Conservation (phyloP, 1,140 invertebrate genomes). For the Ephestia elutella region DNA sequence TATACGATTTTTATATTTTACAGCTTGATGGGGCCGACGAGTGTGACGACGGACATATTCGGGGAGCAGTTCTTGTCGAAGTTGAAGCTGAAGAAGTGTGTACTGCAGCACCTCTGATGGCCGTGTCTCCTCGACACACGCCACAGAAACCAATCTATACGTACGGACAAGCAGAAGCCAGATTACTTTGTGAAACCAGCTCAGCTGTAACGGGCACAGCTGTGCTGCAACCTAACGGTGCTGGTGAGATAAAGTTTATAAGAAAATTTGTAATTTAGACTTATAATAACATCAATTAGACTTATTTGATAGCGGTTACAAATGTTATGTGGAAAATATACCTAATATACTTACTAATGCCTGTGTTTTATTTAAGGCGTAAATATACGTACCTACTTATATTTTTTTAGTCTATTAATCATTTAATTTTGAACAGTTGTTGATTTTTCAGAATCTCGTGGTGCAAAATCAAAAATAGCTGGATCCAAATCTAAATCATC, state of each 20-base stretch:
- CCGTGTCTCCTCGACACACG: slow-evolving; percentile 75
- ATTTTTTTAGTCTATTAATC: slow-evolving; percentile 5
- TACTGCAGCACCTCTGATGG: slow-evolving; percentile 78
- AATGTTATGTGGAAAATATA: background rate
- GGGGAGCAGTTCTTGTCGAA: slow-evolving; percentile 79
- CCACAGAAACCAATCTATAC: slow-evolving; percentile 82
- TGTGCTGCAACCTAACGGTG: slow-evolving; percentile 50
- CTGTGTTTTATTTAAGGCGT: background rate
- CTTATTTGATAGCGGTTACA: too few species aligned
- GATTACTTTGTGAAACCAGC: slow-evolving; percentile 56
- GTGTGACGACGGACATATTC: slow-evolving; percentile 71
- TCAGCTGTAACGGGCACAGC: slow-evolving; percentile 57
- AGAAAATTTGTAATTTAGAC: background rate
- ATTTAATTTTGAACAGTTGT: slow-evolving; percentile 35
- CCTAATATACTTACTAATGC: background rate
- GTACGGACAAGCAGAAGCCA: slow-evolving; percentile 74
- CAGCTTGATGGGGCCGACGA: slow-evolving; percentile 59
- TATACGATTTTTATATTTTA: slow-evolving; percentile 6
- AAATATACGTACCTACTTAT: background rate
- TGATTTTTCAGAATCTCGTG: slow-evolving; percentile 46
- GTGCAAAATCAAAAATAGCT: slow-evolving; percentile 29
- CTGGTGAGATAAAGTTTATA: slow-evolving; percentile 32
- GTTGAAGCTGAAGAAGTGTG: slow-evolving; percentile 81
- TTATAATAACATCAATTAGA: too few species aligned
- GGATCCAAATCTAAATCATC: slow-evolving; percentile 32